Conservation (phyloP, 1,140 invertebrate species). For the Psilanteris sp. region DNA sequence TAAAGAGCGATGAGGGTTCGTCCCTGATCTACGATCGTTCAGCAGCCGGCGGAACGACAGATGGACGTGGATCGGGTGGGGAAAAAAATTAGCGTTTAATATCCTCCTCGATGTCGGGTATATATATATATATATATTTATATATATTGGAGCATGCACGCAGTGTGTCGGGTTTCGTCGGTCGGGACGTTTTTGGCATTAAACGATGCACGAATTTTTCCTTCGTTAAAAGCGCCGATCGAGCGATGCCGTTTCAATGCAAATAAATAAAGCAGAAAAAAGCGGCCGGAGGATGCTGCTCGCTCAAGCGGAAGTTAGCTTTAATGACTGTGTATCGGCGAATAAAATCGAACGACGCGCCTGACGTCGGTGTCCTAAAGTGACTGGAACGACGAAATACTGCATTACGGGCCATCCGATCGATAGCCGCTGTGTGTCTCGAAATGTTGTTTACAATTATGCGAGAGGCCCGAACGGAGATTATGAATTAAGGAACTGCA, state of each 20-base stretch:
- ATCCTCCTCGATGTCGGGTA: slow-evolving; percentile 23
- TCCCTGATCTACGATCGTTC: slow-evolving; percentile 53
- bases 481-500: slow-evolving; percentile 10
- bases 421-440: slow-evolving; percentile 18
- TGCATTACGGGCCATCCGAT: slow-evolving; percentile 42
- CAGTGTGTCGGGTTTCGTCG: slow-evolving; percentile 17
- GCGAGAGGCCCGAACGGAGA: no score
- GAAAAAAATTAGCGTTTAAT: slow-evolving; percentile 67
- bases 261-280: slow-evolving; percentile 49
- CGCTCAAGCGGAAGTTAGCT: slow-evolving; percentile 47
- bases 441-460: slow-evolving; percentile 29
- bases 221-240: slow-evolving; percentile 26
- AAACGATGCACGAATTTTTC: slow-evolving; percentile 11
- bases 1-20: slow-evolving; percentile 49
- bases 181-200: slow-evolving; percentile 1
- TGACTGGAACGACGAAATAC: slow-evolving; percentile 58
- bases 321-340: slow-evolving; percentile 59
- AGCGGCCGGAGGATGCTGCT: slow-evolving; percentile 35
- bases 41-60: slow-evolving; percentile 55
- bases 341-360: slow-evolving; percentile 55
- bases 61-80: slow-evolving; percentile 57
- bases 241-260: slow-evolving; percentile 30
- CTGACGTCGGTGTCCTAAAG: slow-evolving; percentile 60
- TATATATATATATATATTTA: no score
- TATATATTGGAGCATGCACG: no score